Conservation (phyloP, 2,113 vertebrate species). For the Lota lota region DNA sequence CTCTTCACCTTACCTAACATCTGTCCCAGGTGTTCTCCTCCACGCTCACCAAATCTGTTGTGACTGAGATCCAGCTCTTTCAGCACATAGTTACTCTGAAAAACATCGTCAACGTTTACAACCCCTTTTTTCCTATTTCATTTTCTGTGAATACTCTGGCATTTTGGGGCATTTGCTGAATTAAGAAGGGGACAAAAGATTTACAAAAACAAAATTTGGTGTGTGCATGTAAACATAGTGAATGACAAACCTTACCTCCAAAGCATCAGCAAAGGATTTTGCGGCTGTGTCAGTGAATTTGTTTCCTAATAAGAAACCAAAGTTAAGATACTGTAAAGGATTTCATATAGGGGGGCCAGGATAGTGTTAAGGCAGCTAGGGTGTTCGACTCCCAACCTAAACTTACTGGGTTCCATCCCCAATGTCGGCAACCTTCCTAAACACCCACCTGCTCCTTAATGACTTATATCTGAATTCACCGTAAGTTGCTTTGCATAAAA, state of each 20-base stretch:
- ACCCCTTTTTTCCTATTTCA: no score
- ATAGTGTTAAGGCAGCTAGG: no score
- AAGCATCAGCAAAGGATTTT: conserved; percentile 59
- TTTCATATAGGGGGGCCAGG: no score
- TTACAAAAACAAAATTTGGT: background rate
- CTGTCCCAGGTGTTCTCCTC: conserved; percentile 72
- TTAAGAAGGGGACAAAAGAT: background rate
- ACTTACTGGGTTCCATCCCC: no score
- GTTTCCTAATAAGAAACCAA: conserved; percentile 56
- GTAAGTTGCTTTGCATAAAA: no score
- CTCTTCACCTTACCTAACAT: conserved; percentile 67
- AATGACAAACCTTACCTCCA: conserved; percentile 65
- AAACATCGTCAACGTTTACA: no score
- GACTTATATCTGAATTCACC: no score
- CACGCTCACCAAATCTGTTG: conserved; percentile 69
- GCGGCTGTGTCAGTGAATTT: conserved; percentile 67
- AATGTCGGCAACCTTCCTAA: no score
- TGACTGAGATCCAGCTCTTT: conserved; percentile 78
- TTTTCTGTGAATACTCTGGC: no score
- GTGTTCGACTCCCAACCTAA: no score
- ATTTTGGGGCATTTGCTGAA: no score
- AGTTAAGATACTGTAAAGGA: conserved; percentile 2
- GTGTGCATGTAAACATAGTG: background rate
- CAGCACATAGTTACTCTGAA: conserved; percentile 66
- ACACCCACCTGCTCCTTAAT: no score